Evolutionary conservation across 2,113 vertebrate genomes (phyloP).

Genomic region (Dipodomys ordii): DNA sequence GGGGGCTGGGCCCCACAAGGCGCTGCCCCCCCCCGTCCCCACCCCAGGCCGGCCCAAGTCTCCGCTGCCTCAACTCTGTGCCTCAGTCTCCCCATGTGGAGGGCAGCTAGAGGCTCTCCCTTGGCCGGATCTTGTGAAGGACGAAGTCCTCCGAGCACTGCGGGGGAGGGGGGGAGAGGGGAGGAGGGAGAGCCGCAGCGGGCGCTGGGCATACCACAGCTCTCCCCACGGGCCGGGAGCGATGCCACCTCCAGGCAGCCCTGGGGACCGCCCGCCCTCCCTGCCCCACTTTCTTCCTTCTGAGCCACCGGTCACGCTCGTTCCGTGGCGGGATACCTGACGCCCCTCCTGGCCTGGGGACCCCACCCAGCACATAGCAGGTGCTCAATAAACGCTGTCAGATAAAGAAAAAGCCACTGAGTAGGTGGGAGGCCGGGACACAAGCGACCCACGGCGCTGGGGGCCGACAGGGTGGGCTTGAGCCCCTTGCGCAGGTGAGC

Average conservation of each 20-base stretch:
- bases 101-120: too few relatives aligned
- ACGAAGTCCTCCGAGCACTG: too few relatives aligned
- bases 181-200: background rate
- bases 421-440: too few relatives aligned
- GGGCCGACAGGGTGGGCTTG: too few relatives aligned
- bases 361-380: background rate
- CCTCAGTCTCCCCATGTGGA: background rate
- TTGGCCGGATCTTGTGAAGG: too few relatives aligned
- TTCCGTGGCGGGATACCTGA: background rate
- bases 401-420: background rate
- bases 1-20: background rate
- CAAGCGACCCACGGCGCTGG: too few relatives aligned
- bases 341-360: background rate
- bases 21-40: background rate
- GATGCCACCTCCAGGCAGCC: too few relatives aligned
- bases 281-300: conserved; percentile 8
- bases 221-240: too few relatives aligned
- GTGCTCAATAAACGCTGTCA: conserved; percentile 18
- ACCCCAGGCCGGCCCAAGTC: background rate
- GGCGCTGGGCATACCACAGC: rapidly evolving
- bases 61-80: background rate
- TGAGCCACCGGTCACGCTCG: background rate
- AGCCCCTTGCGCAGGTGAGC: too few relatives aligned
- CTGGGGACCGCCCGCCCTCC: background rate
- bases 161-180: too few relatives aligned